phyloP scores from a whole-genome alignment of 2,113 vertebrate genomes.

The Elanoides forficatus region DNA sequence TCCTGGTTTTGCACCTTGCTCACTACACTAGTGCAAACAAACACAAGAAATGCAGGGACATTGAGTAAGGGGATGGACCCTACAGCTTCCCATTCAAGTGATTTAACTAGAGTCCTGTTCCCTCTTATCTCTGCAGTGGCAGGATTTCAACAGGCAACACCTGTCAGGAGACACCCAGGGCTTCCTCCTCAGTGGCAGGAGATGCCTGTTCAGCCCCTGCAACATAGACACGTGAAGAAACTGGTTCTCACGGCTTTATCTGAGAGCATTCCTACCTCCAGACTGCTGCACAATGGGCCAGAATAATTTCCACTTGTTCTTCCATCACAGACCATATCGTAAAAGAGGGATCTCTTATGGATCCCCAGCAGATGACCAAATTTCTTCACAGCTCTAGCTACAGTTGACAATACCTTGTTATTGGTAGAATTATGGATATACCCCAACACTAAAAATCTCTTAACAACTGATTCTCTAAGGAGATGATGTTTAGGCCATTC shows the following conservation, averaged over 20 bases:
- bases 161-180: background rate
- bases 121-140: background rate
- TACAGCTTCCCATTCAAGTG: background rate
- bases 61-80: background rate
- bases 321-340: background rate
- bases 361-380: background rate
- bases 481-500: background rate
- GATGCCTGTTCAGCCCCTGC: background rate
- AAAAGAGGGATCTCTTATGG: background rate
- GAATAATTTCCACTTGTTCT: background rate
- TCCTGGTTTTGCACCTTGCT: background rate
- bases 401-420: background rate
- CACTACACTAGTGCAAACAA: background rate
- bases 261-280: background rate
- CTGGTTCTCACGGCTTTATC: background rate
- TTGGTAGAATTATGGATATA: background rate
- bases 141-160: background rate
- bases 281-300: background rate
- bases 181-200: background rate
- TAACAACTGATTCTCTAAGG: background rate
- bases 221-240: background rate
- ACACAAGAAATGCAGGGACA: background rate
- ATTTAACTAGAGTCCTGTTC: background rate
- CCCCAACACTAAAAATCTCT: background rate
- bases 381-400: background rate